These are phyloP conservation scores for Mionectes olivaceus DNA, from an alignment of 2,797 vertebrate genomes.

Conservation along the genomic window DNA sequence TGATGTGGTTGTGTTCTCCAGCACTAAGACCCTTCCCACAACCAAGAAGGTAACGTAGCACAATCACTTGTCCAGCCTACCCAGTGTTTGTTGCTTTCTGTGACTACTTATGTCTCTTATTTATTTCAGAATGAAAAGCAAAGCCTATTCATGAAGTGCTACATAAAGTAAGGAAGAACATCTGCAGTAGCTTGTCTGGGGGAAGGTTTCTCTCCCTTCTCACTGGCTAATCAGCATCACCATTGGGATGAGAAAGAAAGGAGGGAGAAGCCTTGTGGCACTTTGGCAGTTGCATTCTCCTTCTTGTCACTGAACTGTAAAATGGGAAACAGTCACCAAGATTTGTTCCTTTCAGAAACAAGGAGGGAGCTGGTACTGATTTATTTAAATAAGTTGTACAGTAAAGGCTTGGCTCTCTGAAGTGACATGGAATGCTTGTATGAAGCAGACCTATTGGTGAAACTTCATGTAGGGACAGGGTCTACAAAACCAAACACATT, in stretches of 20 bases:
- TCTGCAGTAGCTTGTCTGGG: neutral
- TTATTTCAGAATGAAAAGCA: neutral
- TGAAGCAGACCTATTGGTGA: constrained; percentile 48
- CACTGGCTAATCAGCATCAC: neutral
- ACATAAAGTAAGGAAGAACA: neutral
- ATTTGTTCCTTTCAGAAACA: constrained; percentile 20
- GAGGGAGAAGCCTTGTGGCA: neutral
- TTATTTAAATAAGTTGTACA: constrained; percentile 8
- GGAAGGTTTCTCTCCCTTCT: neutral
- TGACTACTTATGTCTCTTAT: neutral
- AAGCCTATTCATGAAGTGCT: neutral
- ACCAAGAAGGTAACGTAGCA: accelerated
- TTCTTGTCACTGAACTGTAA: constrained; percentile 12
- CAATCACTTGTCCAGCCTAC: accelerated
- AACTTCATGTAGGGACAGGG: constrained; percentile 25
- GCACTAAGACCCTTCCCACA: neutral
- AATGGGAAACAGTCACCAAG: constrained; percentile 11
- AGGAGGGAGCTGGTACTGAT: constrained; percentile 40
- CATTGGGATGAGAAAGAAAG: neutral
- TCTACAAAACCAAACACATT: constrained; percentile 30
- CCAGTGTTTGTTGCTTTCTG: neutral
- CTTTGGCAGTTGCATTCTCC: neutral
- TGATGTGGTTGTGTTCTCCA: neutral
- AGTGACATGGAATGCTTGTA: constrained; percentile 36
- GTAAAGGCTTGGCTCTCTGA: constrained; percentile 29